Base-by-base conservation (phyloP, 2,113 vertebrate genomes). In the Octodon degus region DNA sequence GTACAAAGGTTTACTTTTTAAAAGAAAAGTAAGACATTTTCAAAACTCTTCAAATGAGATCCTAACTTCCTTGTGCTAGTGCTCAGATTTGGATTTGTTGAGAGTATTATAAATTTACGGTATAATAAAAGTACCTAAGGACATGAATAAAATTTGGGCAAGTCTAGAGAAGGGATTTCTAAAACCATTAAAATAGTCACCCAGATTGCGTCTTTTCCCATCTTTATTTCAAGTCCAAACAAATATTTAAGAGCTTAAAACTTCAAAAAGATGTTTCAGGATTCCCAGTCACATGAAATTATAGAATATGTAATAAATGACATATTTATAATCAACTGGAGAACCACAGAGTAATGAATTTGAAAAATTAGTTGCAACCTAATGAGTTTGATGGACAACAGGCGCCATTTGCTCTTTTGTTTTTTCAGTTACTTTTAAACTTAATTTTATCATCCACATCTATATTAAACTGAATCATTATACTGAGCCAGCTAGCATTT, bases 321-420 rank as follows among this genome's bases (percentile, higher is more conserved):
- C 94, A 90, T 70, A 89, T 83, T 92, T 55, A 3, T 68, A 96
- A 91, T 88, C 62, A 96, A 91, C 25, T 91, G 13, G 22, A 93
- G 82, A 93, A 68, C 77, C 60, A 67, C 90, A 95, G 74, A 74
- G 40, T 70, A 95, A 92, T 79, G 74, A 94, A 91, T 58, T 60
- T 93, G 50, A 91, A 91, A 25, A 96, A 96, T 96, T 91, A 86
- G 86, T 89, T 93, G 24, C 92, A 97, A 68, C 65, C 25, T 83
- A 88, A 32, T 74, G 53, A 17, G 34, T 19, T 96, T 96, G 81
- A 88, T 50, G 89, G 88, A 90, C 19, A 93, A 32, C 80, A 92
- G 74, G 58, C 86, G 79, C 70, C 79, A 97, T 13, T 22, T 53
- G 77, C 7, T 50, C 32, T 79, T 24, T 9, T 67, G 1, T 9